A percentile compares a stretch with the other conserved stretches of the same genome.
These are phyloP conservation scores for Hyposoter dolosus DNA, from an alignment of 2,888 invertebrate genomes.

Conservation along the genomic window DNA sequence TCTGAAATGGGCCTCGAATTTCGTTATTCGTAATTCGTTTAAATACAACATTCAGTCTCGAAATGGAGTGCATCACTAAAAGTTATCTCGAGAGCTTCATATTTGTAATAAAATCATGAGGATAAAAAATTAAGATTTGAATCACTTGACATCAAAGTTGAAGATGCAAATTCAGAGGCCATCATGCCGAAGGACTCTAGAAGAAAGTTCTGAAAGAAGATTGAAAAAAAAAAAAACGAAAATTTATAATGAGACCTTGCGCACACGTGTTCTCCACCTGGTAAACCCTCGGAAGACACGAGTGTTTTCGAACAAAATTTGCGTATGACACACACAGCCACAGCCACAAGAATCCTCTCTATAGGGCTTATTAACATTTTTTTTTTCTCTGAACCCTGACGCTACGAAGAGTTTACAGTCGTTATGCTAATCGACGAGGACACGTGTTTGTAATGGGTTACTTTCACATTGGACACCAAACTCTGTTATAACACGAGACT, in stretches of 20 bases:
- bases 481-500: conserved; percentile 38
- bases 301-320: conserved; percentile 48
- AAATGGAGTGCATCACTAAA: background rate
- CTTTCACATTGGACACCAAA: conserved; percentile 77
- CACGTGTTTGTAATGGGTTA: conserved; percentile 81
- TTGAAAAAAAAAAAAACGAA: conserved; percentile 19
- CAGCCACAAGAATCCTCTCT: background rate
- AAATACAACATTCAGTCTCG: too few relatives aligned
- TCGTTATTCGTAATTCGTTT: too few relatives aligned
- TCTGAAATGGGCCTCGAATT: too few relatives aligned
- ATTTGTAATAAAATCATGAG: background rate
- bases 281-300: conserved; percentile 33
- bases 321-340: conserved; percentile 63
- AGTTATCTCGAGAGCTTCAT: background rate
- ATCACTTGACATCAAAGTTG: background rate
- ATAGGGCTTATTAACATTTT: conserved; percentile 76
- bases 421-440: conserved; percentile 82
- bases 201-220: conserved; percentile 1
- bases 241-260: conserved; percentile 43
- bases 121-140: conserved; percentile 1
- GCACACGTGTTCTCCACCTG: conserved; percentile 65
- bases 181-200: conserved; percentile 4
- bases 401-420: conserved; percentile 73
- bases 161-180: conserved; percentile 5
- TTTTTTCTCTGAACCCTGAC: conserved; percentile 58